Conservation (phyloP, 2,113 vertebrate genomes). For the Azemiops feae region DNA sequence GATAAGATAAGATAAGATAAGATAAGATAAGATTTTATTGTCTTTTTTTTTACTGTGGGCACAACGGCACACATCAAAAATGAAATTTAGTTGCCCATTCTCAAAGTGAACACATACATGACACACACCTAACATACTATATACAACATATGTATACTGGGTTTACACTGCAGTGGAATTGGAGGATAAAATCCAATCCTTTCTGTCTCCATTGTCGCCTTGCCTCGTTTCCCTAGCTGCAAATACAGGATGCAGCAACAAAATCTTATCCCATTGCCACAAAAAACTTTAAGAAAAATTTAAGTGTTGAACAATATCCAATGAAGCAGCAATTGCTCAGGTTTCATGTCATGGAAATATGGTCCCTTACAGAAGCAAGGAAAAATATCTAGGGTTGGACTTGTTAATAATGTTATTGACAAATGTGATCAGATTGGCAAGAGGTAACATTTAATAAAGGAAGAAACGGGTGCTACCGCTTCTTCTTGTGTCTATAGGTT, state of each 20-base stretch:
- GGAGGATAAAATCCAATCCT: neutral
- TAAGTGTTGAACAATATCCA: neutral
- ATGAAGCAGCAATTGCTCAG: neutral
- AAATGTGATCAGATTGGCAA: neutral
- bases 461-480: neutral
- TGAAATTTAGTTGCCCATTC: too few relatives aligned
- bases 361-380: neutral
- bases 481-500: neutral
- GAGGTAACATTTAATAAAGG: neutral
- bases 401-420: neutral
- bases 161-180: neutral
- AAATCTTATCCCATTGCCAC: neutral
- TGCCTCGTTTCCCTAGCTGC: neutral
- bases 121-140: too few relatives aligned
- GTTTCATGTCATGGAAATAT: neutral
- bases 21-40: too few relatives aligned
- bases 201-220: neutral
- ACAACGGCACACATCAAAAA: too few relatives aligned
- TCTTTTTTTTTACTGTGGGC: too few relatives aligned
- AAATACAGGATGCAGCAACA: neutral
- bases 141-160: neutral
- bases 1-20: too few relatives aligned
- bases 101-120: too few relatives aligned
- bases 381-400: neutral
- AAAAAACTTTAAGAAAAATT: too few relatives aligned